Evolutionary conservation across 2,888 invertebrate genomes (phyloP).

Genomic region (Drosophila falleni): DNA sequence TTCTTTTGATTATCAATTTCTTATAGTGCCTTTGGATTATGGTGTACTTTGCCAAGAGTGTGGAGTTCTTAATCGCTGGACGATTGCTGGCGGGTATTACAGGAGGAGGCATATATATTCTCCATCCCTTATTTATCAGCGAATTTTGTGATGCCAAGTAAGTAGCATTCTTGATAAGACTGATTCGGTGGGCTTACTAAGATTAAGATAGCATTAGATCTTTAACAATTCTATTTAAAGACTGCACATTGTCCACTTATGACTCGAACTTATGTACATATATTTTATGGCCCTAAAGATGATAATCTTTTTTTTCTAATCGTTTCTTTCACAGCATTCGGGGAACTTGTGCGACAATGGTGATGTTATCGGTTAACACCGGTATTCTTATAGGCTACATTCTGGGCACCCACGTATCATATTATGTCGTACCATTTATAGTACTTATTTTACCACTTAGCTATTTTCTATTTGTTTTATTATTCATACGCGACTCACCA

Average conservation of each 20-base stretch:
- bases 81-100: conserved; percentile 78
- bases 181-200: conserved; percentile 12
- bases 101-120: conserved; percentile 80
- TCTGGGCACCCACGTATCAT: conserved; percentile 73
- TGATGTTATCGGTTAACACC: conserved; percentile 75
- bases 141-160: conserved; percentile 83
- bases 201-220: conserved; percentile 60
- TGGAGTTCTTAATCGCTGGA: conserved; percentile 78
- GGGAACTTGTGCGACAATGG: conserved; percentile 79
- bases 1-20: background rate
- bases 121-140: conserved; percentile 82
- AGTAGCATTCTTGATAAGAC: conserved; percentile 19
- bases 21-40: conserved; percentile 78
- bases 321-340: conserved; percentile 71
- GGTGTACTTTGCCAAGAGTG: conserved; percentile 71
- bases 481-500: conserved; percentile 80
- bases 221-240: background rate
- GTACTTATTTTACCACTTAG: conserved; percentile 68
- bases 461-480: conserved; percentile 61
- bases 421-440: conserved; percentile 72
- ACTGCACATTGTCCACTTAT: background rate
- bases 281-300: conserved; percentile 30
- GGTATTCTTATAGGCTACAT: conserved; percentile 80
- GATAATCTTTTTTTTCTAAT: background rate
- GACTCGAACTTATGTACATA: background rate